A percentile compares a stretch with the other conserved stretches of the same genome.
These are phyloP conservation scores for Auanema freiburgensis DNA, from an alignment of 2,888 invertebrate species.

Conservation along the genomic window DNA sequence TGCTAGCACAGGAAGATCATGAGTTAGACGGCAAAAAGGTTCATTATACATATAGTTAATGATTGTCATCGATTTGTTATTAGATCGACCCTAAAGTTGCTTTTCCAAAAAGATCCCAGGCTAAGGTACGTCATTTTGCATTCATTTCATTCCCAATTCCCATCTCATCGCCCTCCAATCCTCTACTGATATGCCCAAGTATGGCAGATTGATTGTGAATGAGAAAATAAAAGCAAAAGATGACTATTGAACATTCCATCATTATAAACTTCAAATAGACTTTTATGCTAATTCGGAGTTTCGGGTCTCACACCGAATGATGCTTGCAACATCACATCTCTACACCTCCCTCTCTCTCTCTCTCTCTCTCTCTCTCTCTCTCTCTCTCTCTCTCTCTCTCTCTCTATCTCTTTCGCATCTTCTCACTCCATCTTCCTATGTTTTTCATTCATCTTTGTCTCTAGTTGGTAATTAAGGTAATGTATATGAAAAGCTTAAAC, in stretches of 20 bases:
- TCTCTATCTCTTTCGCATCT: not conserved
- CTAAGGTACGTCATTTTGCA: slow-evolving; percentile 76
- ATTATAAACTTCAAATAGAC: no score
- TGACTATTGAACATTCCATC: no score
- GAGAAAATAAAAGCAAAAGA: slow-evolving; percentile 5
- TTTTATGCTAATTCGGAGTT: no score
- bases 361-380: slow-evolving; percentile 8
- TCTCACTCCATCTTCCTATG: not conserved
- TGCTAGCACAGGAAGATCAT: slow-evolving; percentile 95
- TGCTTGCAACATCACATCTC: not conserved
- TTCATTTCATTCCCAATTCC: not conserved
- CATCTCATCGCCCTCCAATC: slow-evolving; percentile 2
- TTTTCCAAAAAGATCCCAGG: slow-evolving; percentile 97
- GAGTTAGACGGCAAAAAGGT: slow-evolving; percentile 99
- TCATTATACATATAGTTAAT: slow-evolving; percentile 50
- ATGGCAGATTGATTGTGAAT: not conserved
- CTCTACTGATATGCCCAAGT: not conserved
- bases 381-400: not conserved
- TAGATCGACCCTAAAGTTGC: slow-evolving; percentile 99
- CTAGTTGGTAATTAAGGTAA: slow-evolving; percentile 3
- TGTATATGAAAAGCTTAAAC: not conserved
- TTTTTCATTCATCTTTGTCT: slow-evolving; percentile 1
- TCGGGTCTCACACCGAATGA: no score
- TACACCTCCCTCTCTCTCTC: not conserved
- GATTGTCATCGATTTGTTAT: slow-evolving; percentile 17